A percentile compares a stretch with the other conserved stretches of the same genome.
These are phyloP conservation scores for Thryonomys swinderianus DNA, from an alignment of 2,113 vertebrate genomes.

Conservation along the genomic window DNA sequence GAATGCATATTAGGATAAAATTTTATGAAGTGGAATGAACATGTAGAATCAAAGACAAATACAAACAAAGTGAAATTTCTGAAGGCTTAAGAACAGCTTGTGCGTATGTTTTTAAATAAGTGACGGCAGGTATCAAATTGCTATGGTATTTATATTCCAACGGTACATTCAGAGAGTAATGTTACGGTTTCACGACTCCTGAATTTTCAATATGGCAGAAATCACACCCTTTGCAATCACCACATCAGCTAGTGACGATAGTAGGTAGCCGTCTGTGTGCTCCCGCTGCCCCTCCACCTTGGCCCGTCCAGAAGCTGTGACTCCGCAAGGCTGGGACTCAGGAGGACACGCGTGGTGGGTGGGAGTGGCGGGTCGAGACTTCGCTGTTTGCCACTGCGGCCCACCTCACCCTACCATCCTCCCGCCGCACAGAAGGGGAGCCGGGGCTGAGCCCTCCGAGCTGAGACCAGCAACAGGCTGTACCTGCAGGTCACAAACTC, in stretches of 20 bases:
- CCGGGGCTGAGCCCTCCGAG: not conserved
- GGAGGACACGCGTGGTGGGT: not conserved
- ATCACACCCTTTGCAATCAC: not conserved
- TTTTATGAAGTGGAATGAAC: not conserved
- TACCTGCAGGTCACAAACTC: not conserved
- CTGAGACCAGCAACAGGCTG: not conserved
- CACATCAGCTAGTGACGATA: not conserved
- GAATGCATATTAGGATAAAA: slow-evolving; percentile 22
- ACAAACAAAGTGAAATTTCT: not conserved
- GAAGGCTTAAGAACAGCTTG: not conserved
- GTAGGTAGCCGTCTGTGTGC: not conserved
- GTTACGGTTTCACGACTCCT: not conserved
- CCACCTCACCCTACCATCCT: not conserved
- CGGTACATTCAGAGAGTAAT: not conserved
- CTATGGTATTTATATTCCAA: not conserved
- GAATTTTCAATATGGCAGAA: slow-evolving; percentile 33
- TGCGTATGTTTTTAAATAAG: slow-evolving; percentile 12
- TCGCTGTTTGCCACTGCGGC: not conserved
- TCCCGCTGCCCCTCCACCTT: not conserved
- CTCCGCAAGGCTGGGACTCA: not conserved
- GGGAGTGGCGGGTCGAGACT: not conserved
- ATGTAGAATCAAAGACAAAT: slow-evolving; percentile 11
- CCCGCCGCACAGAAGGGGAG: not conserved
- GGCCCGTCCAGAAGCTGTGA: not conserved
- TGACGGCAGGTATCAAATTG: not conserved